Base-by-base conservation (phyloP, 2,888 invertebrate genomes). In the Silvanus unidentatus region DNA sequence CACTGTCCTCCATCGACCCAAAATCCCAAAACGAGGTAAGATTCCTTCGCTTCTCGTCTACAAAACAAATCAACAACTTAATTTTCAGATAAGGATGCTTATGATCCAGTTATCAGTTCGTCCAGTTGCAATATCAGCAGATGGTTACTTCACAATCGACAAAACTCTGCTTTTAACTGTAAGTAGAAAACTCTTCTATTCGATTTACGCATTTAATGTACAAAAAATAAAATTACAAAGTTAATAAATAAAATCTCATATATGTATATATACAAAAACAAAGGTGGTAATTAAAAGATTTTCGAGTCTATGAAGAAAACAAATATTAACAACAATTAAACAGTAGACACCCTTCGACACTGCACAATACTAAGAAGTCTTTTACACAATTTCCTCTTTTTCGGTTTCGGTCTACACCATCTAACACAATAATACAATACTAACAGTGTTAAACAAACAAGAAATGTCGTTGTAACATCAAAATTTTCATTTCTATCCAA, bases 371-470 rank as follows among this genome's bases (percentile, higher is more conserved):
- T 63, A 36, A 71, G 12, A 12, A 32, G 50, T 45, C 60, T 55
- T 44, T 68, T 67, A 48, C 70, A 65, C 16, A 64, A 27, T 50
- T 64, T 66, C 56, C 75, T 61, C 52, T 75, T 73, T 58, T 75
- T 70, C 39, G 72, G 68, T 52, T 71, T 66, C 37, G 70, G 69
- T 43, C 68, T 62, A 55, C 67, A 71, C 61, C 67, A 71, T 37
- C 66, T 62, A 14, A 70, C 52, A 45, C 63, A 64, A 45, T 71
- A 63, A 50, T 68, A 71, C 40, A 71, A 53, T 13, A 63, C 52
- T n/a, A 57, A 45, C 22, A 66, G 52, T 4, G 70, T 61, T 34
- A 74, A 50, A 37, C 70, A 56, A 39, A 73, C 51, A 38, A 75
- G 55, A 40, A 70, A 50, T 2, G 69, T 58, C 3, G 69, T 54